Base-by-base conservation (phyloP, 1,140 invertebrate species). In the Bombus fervidus region DNA sequence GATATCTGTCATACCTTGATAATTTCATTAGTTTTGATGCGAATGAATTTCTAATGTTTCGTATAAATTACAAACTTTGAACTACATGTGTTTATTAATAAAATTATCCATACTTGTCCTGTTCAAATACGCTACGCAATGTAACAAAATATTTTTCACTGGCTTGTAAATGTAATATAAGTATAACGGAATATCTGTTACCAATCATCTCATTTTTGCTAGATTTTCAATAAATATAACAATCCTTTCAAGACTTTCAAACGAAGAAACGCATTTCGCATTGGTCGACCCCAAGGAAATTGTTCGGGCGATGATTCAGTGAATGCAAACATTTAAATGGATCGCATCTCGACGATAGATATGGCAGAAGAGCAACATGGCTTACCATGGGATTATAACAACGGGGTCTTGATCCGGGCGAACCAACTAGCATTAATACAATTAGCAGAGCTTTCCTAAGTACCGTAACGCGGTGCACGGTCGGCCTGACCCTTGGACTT, bases 391-490 rank as follows among this genome's bases (percentile, higher is more conserved):
- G 91, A 93, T 93, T 93, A 93, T 93, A 91, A 92, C 89, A 83
- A 83, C 86, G 87, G 83, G 79, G 79, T 82, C 89, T 91, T 92
- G 91, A 93, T 92, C 92, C 90, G 73, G 88, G 89, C 90, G 91
- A 93, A 93, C 93, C 93, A 93, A 93, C 91, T 92, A 92, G 93
- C 91, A 94, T 94, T 95, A 94, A 95, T 94, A 94, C 93, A 94
- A 95, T 95, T 95, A 94, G 93, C 92, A 86, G 87, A 92, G 93
- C 92, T 94, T 93, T 92, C 90, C 91, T 93, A 94, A 94, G 92
- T 93, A 91, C 92, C 91, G 88, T 93, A 92, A 92, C 91, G 92
- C 47, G 81, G 66, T 68, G 71, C 83, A 41, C n/a, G n/a, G 62
- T 73, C 86, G 86, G 84, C 71, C 81, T 88, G 87, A 77, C 86